phyloP scores from a whole-genome alignment of 2,888 invertebrate genomes.

The Pseudococcus longispinus region DNA sequence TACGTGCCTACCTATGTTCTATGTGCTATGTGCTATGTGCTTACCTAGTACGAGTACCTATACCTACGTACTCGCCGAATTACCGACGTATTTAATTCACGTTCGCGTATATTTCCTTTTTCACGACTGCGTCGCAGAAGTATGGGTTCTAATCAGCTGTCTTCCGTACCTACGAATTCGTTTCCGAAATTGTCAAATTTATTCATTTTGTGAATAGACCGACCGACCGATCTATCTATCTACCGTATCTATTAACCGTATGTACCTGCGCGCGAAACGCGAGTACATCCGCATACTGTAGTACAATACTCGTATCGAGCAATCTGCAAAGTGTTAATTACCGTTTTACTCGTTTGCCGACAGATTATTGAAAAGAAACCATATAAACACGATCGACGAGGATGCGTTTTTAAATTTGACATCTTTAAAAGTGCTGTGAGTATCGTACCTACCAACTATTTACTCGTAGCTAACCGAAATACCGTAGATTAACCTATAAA shows the following conservation, averaged over 20 bases:
- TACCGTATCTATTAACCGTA: neutral
- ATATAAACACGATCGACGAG: constrained; percentile 78
- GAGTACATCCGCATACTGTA: too few relatives aligned
- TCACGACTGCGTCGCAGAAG: constrained; percentile 67
- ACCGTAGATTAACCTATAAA: too few relatives aligned
- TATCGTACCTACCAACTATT: constrained; percentile 62
- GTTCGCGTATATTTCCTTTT: neutral
- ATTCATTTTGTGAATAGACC: constrained; percentile 81
- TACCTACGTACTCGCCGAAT: too few relatives aligned
- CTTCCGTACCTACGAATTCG: constrained; percentile 72
- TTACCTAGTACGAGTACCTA: too few relatives aligned
- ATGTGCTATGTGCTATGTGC: too few relatives aligned
- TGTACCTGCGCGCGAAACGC: too few relatives aligned
- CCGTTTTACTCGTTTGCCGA: constrained; percentile 60
- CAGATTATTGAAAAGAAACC: constrained; percentile 87
- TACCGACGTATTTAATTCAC: neutral
- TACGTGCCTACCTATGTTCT: too few relatives aligned
- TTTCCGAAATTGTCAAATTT: constrained; percentile 76
- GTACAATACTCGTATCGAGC: too few relatives aligned
- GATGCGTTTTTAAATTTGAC: constrained; percentile 81
- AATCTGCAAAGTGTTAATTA: too few relatives aligned
- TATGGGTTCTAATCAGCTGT: constrained; percentile 77
- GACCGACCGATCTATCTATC: neutral
- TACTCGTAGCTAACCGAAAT: too few relatives aligned
- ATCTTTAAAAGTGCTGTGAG: constrained; percentile 85